Evolutionary conservation across 2,888 invertebrate genomes (phyloP).

Genomic region (Caenorhabditis zanzibari): DNA sequence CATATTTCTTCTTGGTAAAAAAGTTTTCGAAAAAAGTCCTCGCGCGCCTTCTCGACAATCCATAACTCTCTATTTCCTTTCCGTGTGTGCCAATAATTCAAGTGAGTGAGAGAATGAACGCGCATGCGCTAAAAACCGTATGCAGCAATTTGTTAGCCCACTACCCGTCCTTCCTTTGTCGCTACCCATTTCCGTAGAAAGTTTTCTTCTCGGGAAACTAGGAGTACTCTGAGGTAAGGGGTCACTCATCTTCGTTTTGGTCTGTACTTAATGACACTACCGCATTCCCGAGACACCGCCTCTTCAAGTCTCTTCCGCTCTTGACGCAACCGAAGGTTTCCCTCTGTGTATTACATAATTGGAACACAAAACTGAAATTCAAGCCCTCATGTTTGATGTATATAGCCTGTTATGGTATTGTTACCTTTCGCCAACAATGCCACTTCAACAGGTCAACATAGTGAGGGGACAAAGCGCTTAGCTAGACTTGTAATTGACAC

Average conservation of each 20-base stretch:
- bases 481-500: constrained; percentile 65
- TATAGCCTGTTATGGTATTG: constrained; percentile 52
- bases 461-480: constrained; percentile 45
- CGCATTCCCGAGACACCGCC: constrained; percentile 24
- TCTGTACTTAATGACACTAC: constrained; percentile 55
- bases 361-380: constrained; percentile 55
- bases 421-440: constrained; percentile 51
- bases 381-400: constrained; percentile 42
- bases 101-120: constrained; percentile 46
- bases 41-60: constrained; percentile 11
- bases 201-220: constrained; percentile 24
- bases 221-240: constrained; percentile 28
- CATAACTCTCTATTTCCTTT: constrained; percentile 36
- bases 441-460: constrained; percentile 58
- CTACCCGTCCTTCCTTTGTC: constrained; percentile 45
- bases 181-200: constrained; percentile 50
- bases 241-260: constrained; percentile 47
- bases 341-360: constrained; percentile 61
- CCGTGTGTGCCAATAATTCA: constrained; percentile 56
- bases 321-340: constrained; percentile 26
- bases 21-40: constrained; percentile 29
- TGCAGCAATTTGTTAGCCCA: constrained; percentile 64
- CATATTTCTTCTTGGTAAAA: constrained; percentile 33
- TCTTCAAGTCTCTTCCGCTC: constrained; percentile 50
- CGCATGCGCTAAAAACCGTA: constrained; percentile 56